Conservation (phyloP, 2,113 vertebrate species). For the Lynx canadensis region DNA sequence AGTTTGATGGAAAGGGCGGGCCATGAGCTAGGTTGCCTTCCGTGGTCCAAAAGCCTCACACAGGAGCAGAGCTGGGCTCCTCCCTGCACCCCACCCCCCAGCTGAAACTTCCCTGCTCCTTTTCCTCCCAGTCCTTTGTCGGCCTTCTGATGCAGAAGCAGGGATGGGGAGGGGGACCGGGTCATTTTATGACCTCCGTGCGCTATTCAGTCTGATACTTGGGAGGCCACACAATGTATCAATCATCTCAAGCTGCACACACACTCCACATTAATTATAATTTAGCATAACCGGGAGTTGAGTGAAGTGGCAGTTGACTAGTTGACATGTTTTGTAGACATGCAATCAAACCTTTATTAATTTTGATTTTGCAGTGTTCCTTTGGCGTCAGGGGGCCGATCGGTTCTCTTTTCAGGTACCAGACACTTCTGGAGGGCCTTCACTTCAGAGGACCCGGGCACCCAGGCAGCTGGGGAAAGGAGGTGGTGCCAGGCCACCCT, state of each 20-base stretch:
- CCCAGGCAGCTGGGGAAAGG: not conserved
- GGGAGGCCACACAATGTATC: not conserved
- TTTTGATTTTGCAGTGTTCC: conserved; percentile 57
- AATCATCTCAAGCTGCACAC: not conserved
- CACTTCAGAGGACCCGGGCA: not conserved
- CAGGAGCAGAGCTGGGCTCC: not conserved
- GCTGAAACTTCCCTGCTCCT: not conserved
- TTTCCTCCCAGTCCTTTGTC: not conserved
- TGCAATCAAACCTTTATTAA: conserved; percentile 58
- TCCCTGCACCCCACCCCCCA: not conserved
- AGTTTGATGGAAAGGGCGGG: not conserved
- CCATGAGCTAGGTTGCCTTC: not conserved
- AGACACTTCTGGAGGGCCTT: not conserved
- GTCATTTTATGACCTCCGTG: not conserved
- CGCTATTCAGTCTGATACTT: not conserved
- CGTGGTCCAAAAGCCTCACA: not conserved
- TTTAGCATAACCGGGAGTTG: conserved; percentile 39
- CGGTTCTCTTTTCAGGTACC: not conserved
- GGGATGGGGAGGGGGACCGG: not conserved
- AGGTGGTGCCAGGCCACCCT: no score
- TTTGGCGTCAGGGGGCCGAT: conserved; percentile 13
- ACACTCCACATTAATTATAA: conserved; percentile 50
- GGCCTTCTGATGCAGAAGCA: not conserved
- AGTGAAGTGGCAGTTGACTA: conserved; percentile 61
- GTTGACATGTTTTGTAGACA: conserved; percentile 65